Conservation (phyloP, 2,113 vertebrate species). For the Pangasianodon gigas region DNA sequence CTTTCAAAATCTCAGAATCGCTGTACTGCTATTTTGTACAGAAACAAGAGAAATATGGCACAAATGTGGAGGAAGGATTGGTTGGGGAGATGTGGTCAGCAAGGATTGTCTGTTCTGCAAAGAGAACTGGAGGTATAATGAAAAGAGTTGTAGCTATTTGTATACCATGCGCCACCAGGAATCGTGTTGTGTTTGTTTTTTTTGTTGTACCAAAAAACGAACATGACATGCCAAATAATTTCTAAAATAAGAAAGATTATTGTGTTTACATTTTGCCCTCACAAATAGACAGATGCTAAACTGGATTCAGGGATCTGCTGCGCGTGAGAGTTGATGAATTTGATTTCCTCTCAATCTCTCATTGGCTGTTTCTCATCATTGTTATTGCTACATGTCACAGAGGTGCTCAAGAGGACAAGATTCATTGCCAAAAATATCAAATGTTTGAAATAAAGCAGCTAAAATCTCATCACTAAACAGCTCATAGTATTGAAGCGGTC, state of each 20-base stretch:
- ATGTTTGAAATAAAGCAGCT: not conserved
- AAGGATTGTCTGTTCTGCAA: too few species aligned
- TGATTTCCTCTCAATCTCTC: not conserved
- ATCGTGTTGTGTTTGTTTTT: too few species aligned
- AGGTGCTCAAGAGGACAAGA: not conserved
- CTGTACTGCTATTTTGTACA: not conserved
- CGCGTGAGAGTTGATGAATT: not conserved
- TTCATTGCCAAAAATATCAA: not conserved
- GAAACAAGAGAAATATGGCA: not conserved
- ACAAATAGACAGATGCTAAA: not conserved
- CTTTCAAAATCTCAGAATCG: not conserved
- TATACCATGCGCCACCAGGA: too few species aligned
- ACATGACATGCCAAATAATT: not conserved
- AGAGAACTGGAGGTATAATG: too few species aligned
- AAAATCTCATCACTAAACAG: not conserved
- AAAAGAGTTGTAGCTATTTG: too few species aligned
- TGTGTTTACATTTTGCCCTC: not conserved
- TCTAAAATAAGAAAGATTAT: not conserved
- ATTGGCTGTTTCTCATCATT: not conserved
- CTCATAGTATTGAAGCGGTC: not conserved
- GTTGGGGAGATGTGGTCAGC: not conserved
- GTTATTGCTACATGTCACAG: not conserved
- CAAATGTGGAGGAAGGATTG: not conserved
- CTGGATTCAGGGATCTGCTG: not conserved
- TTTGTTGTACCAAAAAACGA: too few species aligned